These are phyloP conservation scores for Vireo altiloquus DNA, from an alignment of 2,113 vertebrate genomes.

Conservation along the genomic window DNA sequence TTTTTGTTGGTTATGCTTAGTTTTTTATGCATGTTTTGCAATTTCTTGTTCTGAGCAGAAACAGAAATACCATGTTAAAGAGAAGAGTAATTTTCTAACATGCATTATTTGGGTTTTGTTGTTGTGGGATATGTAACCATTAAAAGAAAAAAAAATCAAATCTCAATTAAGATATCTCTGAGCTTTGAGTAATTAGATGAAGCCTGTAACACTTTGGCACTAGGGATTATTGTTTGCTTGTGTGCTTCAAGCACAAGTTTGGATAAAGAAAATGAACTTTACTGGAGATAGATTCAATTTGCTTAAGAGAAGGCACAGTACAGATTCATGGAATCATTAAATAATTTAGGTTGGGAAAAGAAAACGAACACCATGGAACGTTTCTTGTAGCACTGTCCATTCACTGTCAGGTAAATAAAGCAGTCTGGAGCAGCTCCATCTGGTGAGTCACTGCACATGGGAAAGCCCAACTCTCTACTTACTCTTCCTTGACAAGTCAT, in stretches of 20 bases:
- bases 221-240: background rate
- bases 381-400: background rate
- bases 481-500: background rate
- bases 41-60: background rate
- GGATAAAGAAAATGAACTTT: background rate
- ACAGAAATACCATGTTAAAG: background rate
- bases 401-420: background rate
- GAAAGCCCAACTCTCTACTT: background rate
- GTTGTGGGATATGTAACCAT: background rate
- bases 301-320: background rate
- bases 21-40: background rate
- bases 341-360: background rate
- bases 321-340: background rate
- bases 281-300: background rate
- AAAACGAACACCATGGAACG: background rate
- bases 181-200: conserved; percentile 18
- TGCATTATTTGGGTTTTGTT: background rate
- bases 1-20: background rate
- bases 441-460: background rate
- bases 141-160: background rate
- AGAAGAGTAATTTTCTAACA: background rate
- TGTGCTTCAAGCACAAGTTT: background rate
- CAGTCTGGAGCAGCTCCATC: background rate
- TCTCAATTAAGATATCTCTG: background rate
- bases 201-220: background rate